These are phyloP conservation scores for Okamejei kenojei DNA, from an alignment of 2,797 vertebrate genomes.

Conservation along the genomic window DNA sequence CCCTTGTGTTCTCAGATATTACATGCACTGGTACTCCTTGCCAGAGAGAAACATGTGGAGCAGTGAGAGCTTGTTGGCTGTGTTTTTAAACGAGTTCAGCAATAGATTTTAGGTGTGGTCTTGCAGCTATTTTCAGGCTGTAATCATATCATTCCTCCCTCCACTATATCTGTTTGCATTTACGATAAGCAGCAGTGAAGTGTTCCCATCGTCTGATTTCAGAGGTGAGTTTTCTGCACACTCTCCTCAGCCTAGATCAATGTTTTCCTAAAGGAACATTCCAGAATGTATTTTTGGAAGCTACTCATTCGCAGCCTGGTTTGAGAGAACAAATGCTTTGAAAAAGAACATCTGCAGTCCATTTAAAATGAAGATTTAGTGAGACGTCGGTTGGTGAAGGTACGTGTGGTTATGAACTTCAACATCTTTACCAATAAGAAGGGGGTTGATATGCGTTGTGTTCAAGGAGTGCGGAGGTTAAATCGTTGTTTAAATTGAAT, in stretches of 20 bases:
- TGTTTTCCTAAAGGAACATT: constrained; percentile 25
- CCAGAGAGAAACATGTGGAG: constrained; percentile 38
- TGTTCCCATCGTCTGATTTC: neutral
- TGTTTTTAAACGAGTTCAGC: constrained; percentile 12
- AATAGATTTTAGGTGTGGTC: constrained; percentile 33
- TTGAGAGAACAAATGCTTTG: constrained; percentile 17
- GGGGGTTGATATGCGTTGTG: neutral
- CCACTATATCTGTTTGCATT: neutral
- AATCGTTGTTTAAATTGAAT: neutral
- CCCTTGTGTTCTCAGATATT: constrained; percentile 14
- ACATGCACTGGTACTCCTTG: constrained; percentile 29
- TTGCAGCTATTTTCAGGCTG: constrained; percentile 21
- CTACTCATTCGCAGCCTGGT: constrained; percentile 4
- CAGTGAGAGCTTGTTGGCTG: constrained; percentile 19
- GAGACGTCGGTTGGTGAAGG: neutral
- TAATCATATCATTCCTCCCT: constrained; percentile 23
- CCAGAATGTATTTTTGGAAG: constrained; percentile 33
- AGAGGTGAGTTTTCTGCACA: constrained; percentile 31
- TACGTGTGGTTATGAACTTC: constrained; percentile 1
- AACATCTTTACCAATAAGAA: neutral
- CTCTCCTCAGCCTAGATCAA: neutral
- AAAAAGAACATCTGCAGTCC: neutral
- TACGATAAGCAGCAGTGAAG: constrained; percentile 31
- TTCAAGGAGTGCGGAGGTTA: neutral
- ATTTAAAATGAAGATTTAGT: constrained; percentile 23